Evolutionary conservation across 2,888 invertebrate genomes (phyloP), one percentile per base, ranked within the genome.

Genomic region (Eubasilissa splendida): DNA sequence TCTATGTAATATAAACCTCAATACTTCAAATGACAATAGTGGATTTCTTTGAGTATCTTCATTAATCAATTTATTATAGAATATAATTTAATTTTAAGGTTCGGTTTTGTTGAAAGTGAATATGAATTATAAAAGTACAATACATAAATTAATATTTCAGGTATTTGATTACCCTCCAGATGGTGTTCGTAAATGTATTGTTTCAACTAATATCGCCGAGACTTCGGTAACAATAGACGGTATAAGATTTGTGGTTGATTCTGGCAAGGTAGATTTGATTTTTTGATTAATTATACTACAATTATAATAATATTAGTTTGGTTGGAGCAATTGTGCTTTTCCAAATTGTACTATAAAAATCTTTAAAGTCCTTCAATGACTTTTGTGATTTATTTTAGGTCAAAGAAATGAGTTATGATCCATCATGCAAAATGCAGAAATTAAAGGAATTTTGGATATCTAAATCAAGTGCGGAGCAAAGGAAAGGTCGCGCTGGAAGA

Each of bases 181-280:
- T 78, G 97, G 98, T 4, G 93, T 97, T 3, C 92, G 99, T 77
- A 99, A 99, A 87, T 99, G 99, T 87, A 97, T 99, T 82, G 94
- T 99, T 0, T 97, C 98, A 0, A 99, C 99, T 0, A 99, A 99
- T 86, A 99, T 99, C 80, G 99, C 99, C 0, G 99, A 99, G 90
- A 99, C 99, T 0, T 99, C 99, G 0, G 95, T 99, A 4, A 99
- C 99, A 0, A 99, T 99, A 77, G 99, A 99, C 87, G 99, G 99
- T 0, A 96, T 99, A 77, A 91, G 99, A 86, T 99, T 99, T 89
- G 99, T 99, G 0, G 93, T 96, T 0, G 99, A 99, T 88, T 98
- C 98, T 3, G 99, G 99, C 52, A 98, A 97, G 91, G 97, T 96
- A 42, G 12, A 59, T 58, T 42, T 42, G 42, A 4, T 42, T 42